Evolutionary conservation across 2,113 vertebrate genomes (phyloP), one percentile per base, ranked within the genome.

Genomic region (Carassius carassius): DNA sequence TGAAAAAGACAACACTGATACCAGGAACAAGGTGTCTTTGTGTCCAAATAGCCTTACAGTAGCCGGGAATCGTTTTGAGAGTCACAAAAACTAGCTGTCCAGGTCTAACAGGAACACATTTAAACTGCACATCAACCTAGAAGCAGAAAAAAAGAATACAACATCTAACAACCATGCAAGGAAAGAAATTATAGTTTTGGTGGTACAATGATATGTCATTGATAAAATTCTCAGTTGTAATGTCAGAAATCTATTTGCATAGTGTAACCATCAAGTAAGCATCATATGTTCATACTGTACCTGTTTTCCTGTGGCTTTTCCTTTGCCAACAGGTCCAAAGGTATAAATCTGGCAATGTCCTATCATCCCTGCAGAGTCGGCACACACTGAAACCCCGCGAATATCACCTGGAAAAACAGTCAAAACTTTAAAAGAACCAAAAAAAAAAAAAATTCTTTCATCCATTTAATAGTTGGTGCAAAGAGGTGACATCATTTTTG

Each of bases 331-430:
- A 78, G 67, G 93, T 0, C 78, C 89, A 87, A 97, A 91, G 23
- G 86, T 93, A 72, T 96, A n/a, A 0, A 80, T 88, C 69, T 73
- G 90, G 72, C 96, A 98, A 9, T 74, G 92, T 8, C 83, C 72
- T 83, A 95, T 93, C 84, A 94, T 96, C 63, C 92, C 91, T 19
- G 92, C 10, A 12, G 92, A 92, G 29, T 79, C 9, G 14, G 91
- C 90, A 86, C 96, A 98, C 73, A 95, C 90, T 90, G 95, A 94
- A 84, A 98, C 85, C 4, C 97, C 96, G 16, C 92, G 93, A 73
- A 96, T 84, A 78, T 90, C 90, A 70, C 94, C 97, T 98, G 32
- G 0, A 90, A 75, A 89, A 89, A 88, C 35, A 2, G 25, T 17
- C 14, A 3, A 67, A 32, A 17, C 25, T 63, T 63, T 63, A 25